Conservation (phyloP, 1,140 invertebrate genomes). For the Zelostemma sp. region DNA sequence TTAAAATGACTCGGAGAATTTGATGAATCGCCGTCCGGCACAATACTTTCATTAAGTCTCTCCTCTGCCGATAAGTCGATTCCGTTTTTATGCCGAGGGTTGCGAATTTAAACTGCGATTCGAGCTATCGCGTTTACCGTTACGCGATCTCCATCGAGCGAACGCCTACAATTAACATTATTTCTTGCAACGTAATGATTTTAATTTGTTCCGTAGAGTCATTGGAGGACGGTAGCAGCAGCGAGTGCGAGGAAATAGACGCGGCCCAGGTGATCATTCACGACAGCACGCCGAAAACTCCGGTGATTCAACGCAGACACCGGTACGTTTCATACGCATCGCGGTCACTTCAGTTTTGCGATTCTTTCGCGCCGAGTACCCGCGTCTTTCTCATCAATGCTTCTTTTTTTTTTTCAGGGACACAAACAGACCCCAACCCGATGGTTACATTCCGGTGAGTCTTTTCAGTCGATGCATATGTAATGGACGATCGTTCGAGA, state of each 20-base stretch:
- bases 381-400: constrained; percentile 21
- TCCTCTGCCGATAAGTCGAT: background rate
- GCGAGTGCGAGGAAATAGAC: constrained; percentile 74
- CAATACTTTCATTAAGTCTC: constrained; percentile 1
- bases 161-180: background rate
- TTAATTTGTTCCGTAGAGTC: constrained; percentile 23
- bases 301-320: constrained; percentile 74
- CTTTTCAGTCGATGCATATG: no score
- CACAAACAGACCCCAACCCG: constrained; percentile 62
- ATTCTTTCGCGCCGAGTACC: constrained; percentile 26
- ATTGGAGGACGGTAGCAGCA: constrained; percentile 33
- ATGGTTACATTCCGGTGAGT: constrained; percentile 70
- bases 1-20: constrained; percentile 1
- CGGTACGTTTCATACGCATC: constrained; percentile 54
- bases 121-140: background rate
- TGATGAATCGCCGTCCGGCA: background rate
- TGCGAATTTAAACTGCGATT: constrained; percentile 2
- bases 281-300: constrained; percentile 79
- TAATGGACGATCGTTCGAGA: no score
- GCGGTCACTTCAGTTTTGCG: constrained; percentile 26
- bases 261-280: constrained; percentile 83
- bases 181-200: constrained; percentile 13
- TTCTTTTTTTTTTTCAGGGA: constrained; percentile 58
- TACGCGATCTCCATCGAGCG: background rate
- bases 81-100: constrained; percentile 1